Evolutionary conservation across 2,888 invertebrate species (phyloP), one percentile per base, ranked within the genome.

Genomic region (Agrochola macilenta): DNA sequence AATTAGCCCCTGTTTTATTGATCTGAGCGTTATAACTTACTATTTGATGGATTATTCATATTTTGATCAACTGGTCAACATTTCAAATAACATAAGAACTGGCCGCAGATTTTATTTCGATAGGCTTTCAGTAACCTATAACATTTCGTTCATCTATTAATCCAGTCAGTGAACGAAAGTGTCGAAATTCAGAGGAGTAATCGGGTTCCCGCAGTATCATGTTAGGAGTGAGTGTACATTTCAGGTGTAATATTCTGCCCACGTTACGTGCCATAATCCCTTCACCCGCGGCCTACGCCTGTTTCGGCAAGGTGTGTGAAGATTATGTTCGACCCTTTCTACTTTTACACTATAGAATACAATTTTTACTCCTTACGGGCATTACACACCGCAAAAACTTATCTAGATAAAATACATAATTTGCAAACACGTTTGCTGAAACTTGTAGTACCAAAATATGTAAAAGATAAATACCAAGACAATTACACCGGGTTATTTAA

Each of bases 241-340:
- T 35, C 43, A 57, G 17, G 46, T 76, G 46, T 64, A 54, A 76
- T 35, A 35, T 57, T 46, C 46, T 78, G 17, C 46, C 46, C 78
- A 39, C 66, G 46, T 26, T 9, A 17, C 12, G 35, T 35, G 46
- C 23, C 23, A 17, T 46, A 54, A 78, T 49, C 46, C 46, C n/a
- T 26, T 30, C 7, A 23, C 1, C 39, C 26, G 20, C 30, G 20
- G 7, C 57, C 68, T 39, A 58, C 68, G 26, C 39, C 20, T 35
- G 20, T 17, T 23, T 60, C 8, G 11, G 35, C 5, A 8, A 65
- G 46, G 54, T 65, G 43, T 65, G 43, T 8, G 12, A 39, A 52
- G 77, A 66, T 54, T 26, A 54, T 30, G 9, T 8, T 26, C 12
- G 17, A 52, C 26, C 23, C 58, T 74, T 26, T 39, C 26, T 49